Conservation (phyloP, 2,888 invertebrate genomes). For the Cryptosula pallasiana region DNA sequence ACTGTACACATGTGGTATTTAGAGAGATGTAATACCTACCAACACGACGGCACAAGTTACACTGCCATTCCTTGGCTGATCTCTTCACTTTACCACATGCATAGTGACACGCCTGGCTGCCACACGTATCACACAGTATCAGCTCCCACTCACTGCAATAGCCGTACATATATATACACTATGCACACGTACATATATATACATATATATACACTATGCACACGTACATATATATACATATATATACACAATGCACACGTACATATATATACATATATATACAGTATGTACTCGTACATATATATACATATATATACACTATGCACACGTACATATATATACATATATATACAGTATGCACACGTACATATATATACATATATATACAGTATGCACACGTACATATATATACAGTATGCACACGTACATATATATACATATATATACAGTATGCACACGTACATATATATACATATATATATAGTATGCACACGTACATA, state of each 20-base stretch:
- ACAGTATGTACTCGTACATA: not conserved
- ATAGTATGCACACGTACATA: too few relatives aligned
- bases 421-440: too few relatives aligned
- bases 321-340: too few relatives aligned
- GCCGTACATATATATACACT: not conserved
- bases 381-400: too few relatives aligned
- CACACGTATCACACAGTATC: slow-evolving; percentile 58
- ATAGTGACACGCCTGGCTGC: slow-evolving; percentile 59
- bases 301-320: not conserved
- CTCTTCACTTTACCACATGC: slow-evolving; percentile 55
- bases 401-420: too few relatives aligned
- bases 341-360: too few relatives aligned
- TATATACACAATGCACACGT: not conserved
- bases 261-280: not conserved
- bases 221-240: too few relatives aligned
- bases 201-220: not conserved
- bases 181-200: not conserved
- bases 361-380: too few relatives aligned
- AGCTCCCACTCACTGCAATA: slow-evolving; percentile 58
- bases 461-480: too few relatives aligned
- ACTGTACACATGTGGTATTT: too few relatives aligned
- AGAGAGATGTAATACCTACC: not conserved
- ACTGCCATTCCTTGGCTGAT: slow-evolving; percentile 54
- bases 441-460: too few relatives aligned
- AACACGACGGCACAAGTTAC: slow-evolving; percentile 51